Conservation (phyloP, 53 echinoderm and acorn worm genomes). For the Echinometra lucunter region DNA sequence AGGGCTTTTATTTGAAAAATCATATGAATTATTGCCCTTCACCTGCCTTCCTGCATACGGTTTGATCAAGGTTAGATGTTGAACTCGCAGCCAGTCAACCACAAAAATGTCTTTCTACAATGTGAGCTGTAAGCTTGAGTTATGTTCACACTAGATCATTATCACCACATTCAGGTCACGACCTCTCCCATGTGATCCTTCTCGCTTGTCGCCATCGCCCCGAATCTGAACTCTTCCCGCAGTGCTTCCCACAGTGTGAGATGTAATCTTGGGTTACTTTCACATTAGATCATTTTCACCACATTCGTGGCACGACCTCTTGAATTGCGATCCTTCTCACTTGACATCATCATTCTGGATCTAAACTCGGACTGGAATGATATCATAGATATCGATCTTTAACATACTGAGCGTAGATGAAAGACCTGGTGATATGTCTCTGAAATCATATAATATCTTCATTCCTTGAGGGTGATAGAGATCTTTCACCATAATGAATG, state of each 20-base stretch:
- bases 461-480: background rate
- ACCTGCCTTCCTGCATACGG: background rate
- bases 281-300: slow-evolving; percentile 14
- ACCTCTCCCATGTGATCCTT: background rate
- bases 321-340: slow-evolving; percentile 23
- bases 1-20: too few relatives aligned
- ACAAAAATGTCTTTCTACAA: background rate
- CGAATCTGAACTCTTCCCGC: background rate
- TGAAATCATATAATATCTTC: background rate
- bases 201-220: slow-evolving; percentile 13
- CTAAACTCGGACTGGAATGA: background rate
- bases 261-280: background rate
- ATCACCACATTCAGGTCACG: slow-evolving; percentile 37
- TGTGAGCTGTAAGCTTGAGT: background rate
- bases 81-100: background rate
- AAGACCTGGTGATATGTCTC: background rate
- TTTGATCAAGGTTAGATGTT: background rate
- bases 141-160: background rate
- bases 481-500: background rate
- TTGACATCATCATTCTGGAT: background rate
- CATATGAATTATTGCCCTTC: background rate
- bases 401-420: background rate
- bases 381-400: slow-evolving; percentile 3
- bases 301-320: background rate
- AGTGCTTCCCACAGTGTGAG: background rate